Percentiles rank a stretch among this genome's conserved stretches.
These are phyloP conservation scores for Aphelinus atriplicis DNA, from an alignment of 1,140 invertebrate species.

Conservation along the genomic window DNA sequence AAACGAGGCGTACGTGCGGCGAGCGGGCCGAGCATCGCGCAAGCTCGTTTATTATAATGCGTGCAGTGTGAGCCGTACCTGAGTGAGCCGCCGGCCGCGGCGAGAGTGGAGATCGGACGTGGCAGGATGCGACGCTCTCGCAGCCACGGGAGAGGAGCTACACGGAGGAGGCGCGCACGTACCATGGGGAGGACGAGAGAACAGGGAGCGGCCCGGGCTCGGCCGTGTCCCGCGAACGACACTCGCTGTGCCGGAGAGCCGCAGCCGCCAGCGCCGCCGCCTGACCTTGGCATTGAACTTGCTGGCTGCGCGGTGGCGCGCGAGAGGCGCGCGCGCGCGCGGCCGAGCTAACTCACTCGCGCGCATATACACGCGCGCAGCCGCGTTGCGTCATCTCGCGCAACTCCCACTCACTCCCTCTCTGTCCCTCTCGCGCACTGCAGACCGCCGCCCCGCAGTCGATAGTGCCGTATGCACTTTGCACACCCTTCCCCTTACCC, in stretches of 20 bases:
- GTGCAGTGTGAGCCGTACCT: too few species aligned
- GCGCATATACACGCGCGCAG: background rate
- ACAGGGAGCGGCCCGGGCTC: slow-evolving; percentile 34
- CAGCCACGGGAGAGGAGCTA: background rate
- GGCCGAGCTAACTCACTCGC: background rate
- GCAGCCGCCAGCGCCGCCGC: slow-evolving; percentile 44
- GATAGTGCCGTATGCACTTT: too few species aligned
- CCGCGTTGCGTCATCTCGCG: slow-evolving; percentile 60
- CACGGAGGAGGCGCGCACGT: background rate
- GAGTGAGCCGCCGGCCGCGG: background rate
- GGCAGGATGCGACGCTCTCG: background rate
- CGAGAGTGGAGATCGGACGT: background rate
- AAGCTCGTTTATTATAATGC: background rate
- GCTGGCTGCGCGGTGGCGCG: slow-evolving; percentile 37
- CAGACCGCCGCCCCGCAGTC: too few species aligned
- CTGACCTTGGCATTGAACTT: slow-evolving; percentile 66
- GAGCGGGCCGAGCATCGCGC: background rate
- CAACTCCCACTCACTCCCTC: slow-evolving; percentile 59
- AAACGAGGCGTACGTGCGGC: too few species aligned
- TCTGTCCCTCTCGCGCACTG: slow-evolving; percentile 48
- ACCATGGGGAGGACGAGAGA: slow-evolving; percentile 7
- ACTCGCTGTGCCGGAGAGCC: slow-evolving; percentile 46
- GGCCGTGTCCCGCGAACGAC: slow-evolving; percentile 55
- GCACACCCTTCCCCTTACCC: slow-evolving; percentile 46
- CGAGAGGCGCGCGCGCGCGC: slow-evolving; percentile 17